These are phyloP conservation scores for Geopemphigus sp. DNA, from an alignment of 1,140 invertebrate genomes.

Conservation along the genomic window DNA sequence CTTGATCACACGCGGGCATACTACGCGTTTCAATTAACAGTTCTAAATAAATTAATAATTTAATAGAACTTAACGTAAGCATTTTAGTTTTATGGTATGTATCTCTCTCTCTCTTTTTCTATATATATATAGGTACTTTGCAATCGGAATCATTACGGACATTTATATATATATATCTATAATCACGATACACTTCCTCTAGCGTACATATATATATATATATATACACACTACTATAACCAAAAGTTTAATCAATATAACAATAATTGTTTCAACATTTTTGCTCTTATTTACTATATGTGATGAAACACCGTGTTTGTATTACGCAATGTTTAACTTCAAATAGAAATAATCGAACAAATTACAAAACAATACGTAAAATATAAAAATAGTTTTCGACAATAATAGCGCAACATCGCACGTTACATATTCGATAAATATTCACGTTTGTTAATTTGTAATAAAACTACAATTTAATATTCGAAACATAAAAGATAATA, in stretches of 20 bases:
- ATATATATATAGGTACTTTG: not conserved
- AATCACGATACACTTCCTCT: not conserved
- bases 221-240: not conserved
- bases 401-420: no score
- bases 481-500: no score
- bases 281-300: not conserved
- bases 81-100: not conserved
- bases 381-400: no score
- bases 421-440: no score
- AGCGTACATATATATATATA: not conserved
- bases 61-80: not conserved
- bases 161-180: not conserved
- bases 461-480: no score
- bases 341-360: no score
- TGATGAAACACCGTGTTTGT: no score
- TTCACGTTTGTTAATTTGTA: no score
- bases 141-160: not conserved
- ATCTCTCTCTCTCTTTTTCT: not conserved
- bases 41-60: not conserved
- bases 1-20: not conserved
- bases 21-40: not conserved
- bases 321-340: no score
- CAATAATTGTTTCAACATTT: conserved; percentile 6
- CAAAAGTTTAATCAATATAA: not conserved
- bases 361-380: no score